phyloP scores from a whole-genome alignment of 2,797 vertebrate species.

The Enteromius thamalakanensis region DNA sequence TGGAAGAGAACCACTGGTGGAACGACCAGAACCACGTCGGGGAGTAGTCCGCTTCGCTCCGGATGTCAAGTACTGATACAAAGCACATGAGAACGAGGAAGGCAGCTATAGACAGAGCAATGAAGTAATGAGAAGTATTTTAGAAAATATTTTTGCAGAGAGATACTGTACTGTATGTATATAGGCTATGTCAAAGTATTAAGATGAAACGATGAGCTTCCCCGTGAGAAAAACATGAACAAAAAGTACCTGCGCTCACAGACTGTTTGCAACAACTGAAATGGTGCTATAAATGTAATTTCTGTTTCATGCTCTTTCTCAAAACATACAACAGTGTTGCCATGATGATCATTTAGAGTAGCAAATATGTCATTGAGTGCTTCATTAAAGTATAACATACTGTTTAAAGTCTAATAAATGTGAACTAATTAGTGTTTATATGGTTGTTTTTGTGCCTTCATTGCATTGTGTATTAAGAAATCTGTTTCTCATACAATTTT shows the following conservation, averaged over 20 bases:
- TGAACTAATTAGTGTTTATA: conserved; percentile 70
- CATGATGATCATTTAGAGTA: conserved; percentile 47
- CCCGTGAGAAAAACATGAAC: conserved; percentile 14
- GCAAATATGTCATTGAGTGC: conserved; percentile 73
- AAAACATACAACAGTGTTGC: conserved; percentile 21
- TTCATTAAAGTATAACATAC: conserved; percentile 70
- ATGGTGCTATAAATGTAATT: conserved; percentile 77
- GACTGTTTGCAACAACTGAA: conserved; percentile 66
- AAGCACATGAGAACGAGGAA: conserved; percentile 17
- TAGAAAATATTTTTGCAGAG: conserved; percentile 24
- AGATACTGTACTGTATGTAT: conserved; percentile 67
- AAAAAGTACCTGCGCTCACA: conserved; percentile 55
- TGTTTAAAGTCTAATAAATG: conserved; percentile 72
- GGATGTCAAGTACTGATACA: conserved; percentile 72
- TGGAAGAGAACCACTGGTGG: conserved; percentile 79
- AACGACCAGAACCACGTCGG: conserved; percentile 69
- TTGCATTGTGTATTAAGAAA: conserved; percentile 36
- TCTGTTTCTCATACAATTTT: background rate
- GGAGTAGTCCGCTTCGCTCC: conserved; percentile 78
- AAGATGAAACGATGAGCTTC: conserved; percentile 41
- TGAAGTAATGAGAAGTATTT: conserved; percentile 1
- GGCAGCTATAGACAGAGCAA: conserved; percentile 12
- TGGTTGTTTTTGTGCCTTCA: background rate
- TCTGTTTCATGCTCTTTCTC: conserved; percentile 67
- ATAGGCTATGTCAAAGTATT: conserved; percentile 55